phyloP scores from a whole-genome alignment of 2,797 vertebrate species.

The Cacajao melanocephalus region DNA sequence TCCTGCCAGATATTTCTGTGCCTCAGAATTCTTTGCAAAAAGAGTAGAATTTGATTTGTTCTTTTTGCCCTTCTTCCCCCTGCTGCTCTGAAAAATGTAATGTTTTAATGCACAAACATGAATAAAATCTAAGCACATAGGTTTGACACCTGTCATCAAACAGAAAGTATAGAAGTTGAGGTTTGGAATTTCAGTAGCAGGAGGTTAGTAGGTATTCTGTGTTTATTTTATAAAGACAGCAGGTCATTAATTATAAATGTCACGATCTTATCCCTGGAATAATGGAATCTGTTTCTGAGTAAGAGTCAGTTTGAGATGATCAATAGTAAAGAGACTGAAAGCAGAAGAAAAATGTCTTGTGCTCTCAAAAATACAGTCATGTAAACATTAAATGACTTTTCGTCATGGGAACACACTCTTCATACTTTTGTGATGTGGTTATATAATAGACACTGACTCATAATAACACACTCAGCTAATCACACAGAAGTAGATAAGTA shows the following conservation, averaged over 20 bases:
- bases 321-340: background rate
- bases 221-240: background rate
- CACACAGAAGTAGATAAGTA: background rate
- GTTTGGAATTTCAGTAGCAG: background rate
- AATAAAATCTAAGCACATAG: background rate
- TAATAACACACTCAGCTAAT: background rate
- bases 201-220: background rate
- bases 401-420: background rate
- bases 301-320: background rate
- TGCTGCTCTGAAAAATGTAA: background rate
- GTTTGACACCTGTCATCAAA: background rate
- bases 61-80: background rate
- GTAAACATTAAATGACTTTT: background rate
- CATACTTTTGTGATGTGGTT: background rate
- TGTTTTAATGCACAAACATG: background rate
- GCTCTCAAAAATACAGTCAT: background rate
- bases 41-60: background rate
- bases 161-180: background rate
- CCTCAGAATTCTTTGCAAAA: background rate
- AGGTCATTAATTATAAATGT: constrained; percentile 2
- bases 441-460: background rate
- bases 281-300: background rate
- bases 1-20: background rate
- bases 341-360: background rate
- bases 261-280: background rate